phyloP scores from a whole-genome alignment of 2,113 vertebrate species.

The Dicerorhinus sumatrensis region DNA sequence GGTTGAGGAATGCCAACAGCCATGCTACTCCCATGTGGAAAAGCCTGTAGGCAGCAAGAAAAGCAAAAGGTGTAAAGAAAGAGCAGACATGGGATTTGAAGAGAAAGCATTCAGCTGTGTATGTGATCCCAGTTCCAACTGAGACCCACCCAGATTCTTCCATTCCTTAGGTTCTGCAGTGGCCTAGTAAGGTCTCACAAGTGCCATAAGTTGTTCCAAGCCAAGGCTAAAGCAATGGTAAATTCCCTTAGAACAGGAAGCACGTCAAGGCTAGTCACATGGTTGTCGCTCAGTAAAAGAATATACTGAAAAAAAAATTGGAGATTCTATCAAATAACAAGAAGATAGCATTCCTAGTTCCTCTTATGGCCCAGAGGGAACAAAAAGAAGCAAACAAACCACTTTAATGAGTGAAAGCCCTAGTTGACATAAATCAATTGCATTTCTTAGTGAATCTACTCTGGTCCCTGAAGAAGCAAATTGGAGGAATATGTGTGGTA shows the following conservation, averaged over 20 bases:
- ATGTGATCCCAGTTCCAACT: neutral
- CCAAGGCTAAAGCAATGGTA: neutral
- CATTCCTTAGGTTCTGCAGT: neutral
- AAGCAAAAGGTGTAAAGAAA: neutral
- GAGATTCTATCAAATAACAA: neutral
- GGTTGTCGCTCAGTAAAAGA: neutral
- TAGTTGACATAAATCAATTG: neutral
- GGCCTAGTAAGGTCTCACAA: neutral
- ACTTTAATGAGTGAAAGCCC: neutral
- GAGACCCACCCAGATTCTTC: neutral
- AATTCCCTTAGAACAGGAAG: neutral
- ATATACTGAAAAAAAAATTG: neutral
- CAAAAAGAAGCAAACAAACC: neutral
- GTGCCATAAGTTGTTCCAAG: neutral
- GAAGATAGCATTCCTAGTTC: neutral
- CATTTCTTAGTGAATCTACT: neutral
- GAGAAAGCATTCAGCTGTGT: neutral
- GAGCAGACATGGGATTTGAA: neutral
- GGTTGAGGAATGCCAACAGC: neutral
- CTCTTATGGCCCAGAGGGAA: neutral
- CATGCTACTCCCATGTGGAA: neutral
- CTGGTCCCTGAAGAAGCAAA: constrained; percentile 16
- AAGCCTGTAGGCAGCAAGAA: neutral
- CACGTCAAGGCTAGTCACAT: neutral
- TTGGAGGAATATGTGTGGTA: neutral